Evolutionary conservation across 2,888 invertebrate species (phyloP), one percentile per base, ranked within the genome.

Genomic region (Xylophagus ater): DNA sequence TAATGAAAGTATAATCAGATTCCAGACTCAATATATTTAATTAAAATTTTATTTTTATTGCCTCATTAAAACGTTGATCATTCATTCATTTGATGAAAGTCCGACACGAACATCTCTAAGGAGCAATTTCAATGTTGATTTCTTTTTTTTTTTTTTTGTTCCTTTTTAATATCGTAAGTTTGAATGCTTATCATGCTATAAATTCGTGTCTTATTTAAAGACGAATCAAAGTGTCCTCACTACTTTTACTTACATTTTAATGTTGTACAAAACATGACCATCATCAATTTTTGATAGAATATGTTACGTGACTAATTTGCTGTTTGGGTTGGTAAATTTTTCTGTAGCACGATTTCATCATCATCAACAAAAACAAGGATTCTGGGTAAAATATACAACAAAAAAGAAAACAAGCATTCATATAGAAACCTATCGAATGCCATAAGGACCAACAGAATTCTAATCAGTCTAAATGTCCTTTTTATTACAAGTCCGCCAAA

Each of bases 261-360:
- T 30, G 17, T 3, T 19, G 13, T 7, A 25, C 24, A 5, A 6
- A 40, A 40, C 34, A 40, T 34, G 40, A 34, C 29, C 26, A 34
- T 40, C 33, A 26, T 25, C 34, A 35, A 34, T 35, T 40, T 34
- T 35, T 39, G 34, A 35, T 40, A 25, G 20, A 40, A 36, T 12
- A 18, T 23, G 35, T 40, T 40, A 40, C 40, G 40, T 40, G 40
- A 40, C 40, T 40, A 35, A 40, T 40, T 40, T 19, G 39, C 29
- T 38, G 38, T 30, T 39, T 25, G 20, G 23, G 31, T 31, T 37
- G 37, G 37, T 37, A 30, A 31, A 31, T 37, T 31, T 31, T 30
- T 24, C 30, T 31, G 30, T 37, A 21, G 31, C 26, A 26, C 29
- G 12, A 37, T 21, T 21, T 37, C 20, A n/a, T 13, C 24, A 10